Percentiles rank a stretch among this genome's conserved stretches.
Conservation (phyloP, 2,888 invertebrate genomes). For the Lymantria monacha region DNA sequence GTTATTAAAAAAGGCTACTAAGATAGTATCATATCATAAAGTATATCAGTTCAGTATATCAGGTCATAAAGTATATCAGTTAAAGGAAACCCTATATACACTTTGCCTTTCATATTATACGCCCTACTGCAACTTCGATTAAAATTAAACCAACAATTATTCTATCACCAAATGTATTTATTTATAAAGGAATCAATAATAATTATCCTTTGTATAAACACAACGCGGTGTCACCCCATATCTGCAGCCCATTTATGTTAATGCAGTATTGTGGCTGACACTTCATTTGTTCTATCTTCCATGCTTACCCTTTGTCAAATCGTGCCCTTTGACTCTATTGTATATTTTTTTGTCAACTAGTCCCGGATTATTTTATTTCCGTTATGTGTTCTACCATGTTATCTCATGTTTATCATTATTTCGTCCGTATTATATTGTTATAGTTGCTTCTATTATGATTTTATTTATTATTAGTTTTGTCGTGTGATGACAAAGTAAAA, state of each 20-base stretch:
- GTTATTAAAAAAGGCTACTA: no score
- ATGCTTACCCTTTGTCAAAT: slow-evolving; percentile 66
- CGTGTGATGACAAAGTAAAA: no score
- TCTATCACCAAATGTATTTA: slow-evolving; percentile 33
- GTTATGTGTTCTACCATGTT: slow-evolving; percentile 66
- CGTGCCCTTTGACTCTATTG: slow-evolving; percentile 79
- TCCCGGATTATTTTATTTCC: slow-evolving; percentile 79
- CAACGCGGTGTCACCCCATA: slow-evolving; percentile 44
- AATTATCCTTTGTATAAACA: slow-evolving; percentile 43
- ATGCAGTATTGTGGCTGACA: slow-evolving; percentile 72
- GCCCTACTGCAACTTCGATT: no score
- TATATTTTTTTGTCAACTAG: slow-evolving; percentile 72
- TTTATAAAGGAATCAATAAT: slow-evolving; percentile 50
- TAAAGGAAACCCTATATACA: no score
- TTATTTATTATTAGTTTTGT: no score
- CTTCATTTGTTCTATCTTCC: slow-evolving; percentile 75
- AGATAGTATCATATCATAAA: no score
- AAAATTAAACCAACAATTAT: slow-evolving; percentile 17
- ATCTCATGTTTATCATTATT: slow-evolving; percentile 55
- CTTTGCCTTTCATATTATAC: no score
- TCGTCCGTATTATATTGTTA: slow-evolving; percentile 30
- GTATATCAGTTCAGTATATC: no score
- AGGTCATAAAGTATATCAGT: no score
- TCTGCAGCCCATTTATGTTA: slow-evolving; percentile 68
- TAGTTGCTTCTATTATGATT: not conserved